These are phyloP conservation scores for Callospermophilus lateralis DNA, from an alignment of 2,113 vertebrate genomes.

Conservation along the genomic window DNA sequence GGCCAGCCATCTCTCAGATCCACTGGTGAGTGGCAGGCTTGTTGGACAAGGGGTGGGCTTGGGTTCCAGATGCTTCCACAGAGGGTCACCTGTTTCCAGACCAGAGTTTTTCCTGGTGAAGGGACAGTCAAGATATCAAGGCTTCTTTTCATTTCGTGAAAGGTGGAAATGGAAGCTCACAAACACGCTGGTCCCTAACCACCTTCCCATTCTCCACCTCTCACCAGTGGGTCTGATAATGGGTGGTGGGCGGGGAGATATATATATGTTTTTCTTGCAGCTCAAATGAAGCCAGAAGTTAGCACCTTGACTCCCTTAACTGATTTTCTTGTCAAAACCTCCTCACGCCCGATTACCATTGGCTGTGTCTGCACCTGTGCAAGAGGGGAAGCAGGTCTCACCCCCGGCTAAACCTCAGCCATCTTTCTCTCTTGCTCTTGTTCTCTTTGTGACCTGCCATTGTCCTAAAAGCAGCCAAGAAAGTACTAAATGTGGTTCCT, in stretches of 20 bases:
- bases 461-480: background rate
- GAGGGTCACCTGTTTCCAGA: background rate
- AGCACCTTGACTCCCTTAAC: background rate
- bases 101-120: background rate
- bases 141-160: background rate
- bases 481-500: background rate
- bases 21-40: fast-evolving
- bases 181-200: background rate
- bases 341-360: background rate
- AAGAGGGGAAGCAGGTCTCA: background rate
- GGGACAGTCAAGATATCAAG: background rate
- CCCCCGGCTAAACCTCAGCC: too few relatives aligned
- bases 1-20: background rate
- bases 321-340: background rate
- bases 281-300: background rate
- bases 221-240: background rate
- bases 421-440: background rate
- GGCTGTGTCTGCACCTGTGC: background rate
- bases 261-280: background rate
- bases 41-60: too few relatives aligned
- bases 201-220: background rate
- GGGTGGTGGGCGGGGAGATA: background rate
- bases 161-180: background rate
- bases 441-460: background rate
- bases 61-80: too few relatives aligned